Evolutionary conservation across 2,888 invertebrate species (phyloP).

Genomic region (Lochmaea crataegi): DNA sequence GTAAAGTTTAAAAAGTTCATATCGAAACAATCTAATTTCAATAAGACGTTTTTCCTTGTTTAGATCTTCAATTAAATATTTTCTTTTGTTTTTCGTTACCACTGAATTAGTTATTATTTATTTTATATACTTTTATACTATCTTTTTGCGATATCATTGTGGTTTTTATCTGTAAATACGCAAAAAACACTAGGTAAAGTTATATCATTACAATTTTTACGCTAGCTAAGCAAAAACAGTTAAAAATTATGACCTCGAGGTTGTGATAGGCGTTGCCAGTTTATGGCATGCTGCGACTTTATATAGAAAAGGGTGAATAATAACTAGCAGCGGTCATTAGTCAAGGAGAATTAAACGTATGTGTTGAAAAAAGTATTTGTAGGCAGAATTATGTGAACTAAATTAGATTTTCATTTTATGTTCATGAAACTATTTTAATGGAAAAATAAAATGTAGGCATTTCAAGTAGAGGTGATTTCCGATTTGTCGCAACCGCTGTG

Average conservation of each 20-base stretch:
- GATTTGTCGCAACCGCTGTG: no score
- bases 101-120: background rate
- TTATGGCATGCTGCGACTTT: background rate
- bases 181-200: background rate
- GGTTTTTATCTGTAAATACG: background rate
- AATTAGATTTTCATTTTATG: no score
- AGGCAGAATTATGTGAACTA: background rate
- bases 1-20: no score
- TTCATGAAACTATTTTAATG: no score
- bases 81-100: no score
- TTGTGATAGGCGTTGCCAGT: conserved; percentile 2
- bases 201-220: background rate
- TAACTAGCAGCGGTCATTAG: background rate
- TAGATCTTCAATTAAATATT: no score
- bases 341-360: background rate
- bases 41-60: no score
- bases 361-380: background rate
- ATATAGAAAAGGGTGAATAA: conserved; percentile 1
- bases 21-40: no score
- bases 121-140: no score
- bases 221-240: conserved; percentile 10
- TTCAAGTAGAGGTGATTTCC: no score
- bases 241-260: background rate
- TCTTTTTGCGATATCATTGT: background rate
- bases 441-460: no score